These are phyloP conservation scores for Cyclina sinensis DNA, from an alignment of 1,140 invertebrate species.

Conservation along the genomic window DNA sequence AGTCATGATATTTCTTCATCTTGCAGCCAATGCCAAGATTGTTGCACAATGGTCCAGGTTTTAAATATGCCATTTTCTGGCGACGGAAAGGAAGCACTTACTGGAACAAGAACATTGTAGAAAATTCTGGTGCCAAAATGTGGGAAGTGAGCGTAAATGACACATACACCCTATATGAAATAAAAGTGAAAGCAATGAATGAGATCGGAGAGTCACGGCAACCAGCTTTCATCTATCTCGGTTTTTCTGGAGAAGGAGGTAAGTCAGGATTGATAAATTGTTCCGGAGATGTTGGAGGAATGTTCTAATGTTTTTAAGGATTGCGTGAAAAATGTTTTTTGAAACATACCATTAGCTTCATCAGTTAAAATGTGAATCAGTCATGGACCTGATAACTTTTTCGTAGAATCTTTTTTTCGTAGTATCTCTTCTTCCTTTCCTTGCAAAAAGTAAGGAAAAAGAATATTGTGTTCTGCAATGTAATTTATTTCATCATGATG, in stretches of 20 bases:
- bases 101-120: constrained; percentile 77
- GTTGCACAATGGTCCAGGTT: constrained; percentile 97
- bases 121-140: constrained; percentile 88
- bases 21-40: constrained; percentile 97
- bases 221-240: constrained; percentile 91
- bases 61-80: constrained; percentile 96
- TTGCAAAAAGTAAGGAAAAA: too few species aligned
- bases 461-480: too few species aligned
- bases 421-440: too few species aligned
- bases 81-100: constrained; percentile 79
- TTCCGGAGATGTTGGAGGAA: too few species aligned
- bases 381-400: too few species aligned
- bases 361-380: too few species aligned
- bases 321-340: too few species aligned
- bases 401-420: too few species aligned
- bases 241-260: constrained; percentile 97
- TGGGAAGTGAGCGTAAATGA: constrained; percentile 89
- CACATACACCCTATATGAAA: constrained; percentile 94
- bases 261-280: constrained; percentile 47
- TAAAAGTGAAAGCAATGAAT: constrained; percentile 98
- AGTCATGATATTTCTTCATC: neutral
- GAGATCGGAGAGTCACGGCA: constrained; percentile 95
- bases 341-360: too few species aligned
- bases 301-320: too few species aligned
- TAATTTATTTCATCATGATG: too few species aligned